Base-by-base conservation (phyloP, 1,140 invertebrate species). In the Eupeodes corollae region DNA sequence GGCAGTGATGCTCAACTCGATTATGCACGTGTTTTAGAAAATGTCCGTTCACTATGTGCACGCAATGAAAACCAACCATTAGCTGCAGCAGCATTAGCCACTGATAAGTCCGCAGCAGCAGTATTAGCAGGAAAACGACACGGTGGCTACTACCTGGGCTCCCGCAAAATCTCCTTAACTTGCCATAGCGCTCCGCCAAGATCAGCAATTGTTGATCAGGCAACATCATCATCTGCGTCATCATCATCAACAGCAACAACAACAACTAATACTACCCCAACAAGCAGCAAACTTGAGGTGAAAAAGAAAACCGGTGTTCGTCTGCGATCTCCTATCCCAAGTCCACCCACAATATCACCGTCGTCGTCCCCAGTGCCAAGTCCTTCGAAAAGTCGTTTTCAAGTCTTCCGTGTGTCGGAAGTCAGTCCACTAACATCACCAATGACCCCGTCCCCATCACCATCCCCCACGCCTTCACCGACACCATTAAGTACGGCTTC, bases 331-430 rank as follows among this genome's bases (percentile, higher is more conserved):
- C 81, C 82, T 38, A 77, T 77, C 42, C 80, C 82, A 19, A 80
- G 77, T 54, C 81, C 80, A 45, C 82, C 80, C 41, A 76, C 78
- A 49, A 76, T 80, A 43, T 80, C 79, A 33, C 83, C 82, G 18
- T 75, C 79, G 49, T 77, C 80, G 48, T 81, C 77, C 63, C 81
- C 82, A 18, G 72, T 77, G 47, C 74, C 76, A 10, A 72, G 70
- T 44, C 70, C 74, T 18, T 79, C 76, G 39, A 69, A 74, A 46
- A 73, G 70, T 56, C 70, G 77, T 18, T 79, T 80, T 54, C 71
- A 77, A 46, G 76, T 79, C 3, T 77, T 73, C 16, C 68, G 74
- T 15, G 76, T 79, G 8, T 57, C 68, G 18, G 76, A 78, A 49
- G 44, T 40, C 30, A 65, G 62, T 48, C 59, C 62, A 3, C 16